Evolutionary conservation across 1,140 invertebrate genomes (phyloP).

Genomic region (Drosophila orosa): DNA sequence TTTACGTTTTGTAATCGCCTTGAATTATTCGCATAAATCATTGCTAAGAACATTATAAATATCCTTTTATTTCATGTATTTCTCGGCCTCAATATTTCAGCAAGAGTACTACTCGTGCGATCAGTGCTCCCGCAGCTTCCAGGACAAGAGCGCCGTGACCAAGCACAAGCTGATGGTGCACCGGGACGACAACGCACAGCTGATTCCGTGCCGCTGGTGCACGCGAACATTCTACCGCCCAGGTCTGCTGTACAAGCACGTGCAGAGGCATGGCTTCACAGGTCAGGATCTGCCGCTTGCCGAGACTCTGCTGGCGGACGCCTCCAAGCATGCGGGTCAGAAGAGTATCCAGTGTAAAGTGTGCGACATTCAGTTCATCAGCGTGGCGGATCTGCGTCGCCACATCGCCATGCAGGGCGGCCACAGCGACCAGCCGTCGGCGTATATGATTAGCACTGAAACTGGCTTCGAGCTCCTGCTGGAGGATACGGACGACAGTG

Average conservation of each 20-base stretch:
- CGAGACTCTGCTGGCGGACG: slow-evolving; percentile 63
- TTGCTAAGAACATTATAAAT: background rate
- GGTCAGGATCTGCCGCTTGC: slow-evolving; percentile 64
- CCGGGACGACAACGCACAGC: slow-evolving; percentile 80
- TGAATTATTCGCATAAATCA: slow-evolving; percentile 3
- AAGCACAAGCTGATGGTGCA: slow-evolving; percentile 84
- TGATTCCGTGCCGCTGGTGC: slow-evolving; percentile 85
- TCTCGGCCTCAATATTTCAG: slow-evolving; percentile 16
- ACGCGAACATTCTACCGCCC: slow-evolving; percentile 85
- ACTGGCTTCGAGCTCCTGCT: slow-evolving; percentile 64
- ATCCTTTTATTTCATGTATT: background rate
- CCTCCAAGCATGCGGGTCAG: slow-evolving; percentile 56
- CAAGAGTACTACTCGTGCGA: slow-evolving; percentile 84
- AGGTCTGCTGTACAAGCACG: slow-evolving; percentile 80
- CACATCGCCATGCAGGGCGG: slow-evolving; percentile 55
- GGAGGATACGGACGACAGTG: slow-evolving; percentile 76
- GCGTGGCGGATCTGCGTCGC: slow-evolving; percentile 55
- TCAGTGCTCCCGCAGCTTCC: slow-evolving; percentile 84
- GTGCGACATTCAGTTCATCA: slow-evolving; percentile 66
- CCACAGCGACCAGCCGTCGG: slow-evolving; percentile 26
- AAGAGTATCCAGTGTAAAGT: slow-evolving; percentile 71
- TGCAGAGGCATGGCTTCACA: slow-evolving; percentile 68
- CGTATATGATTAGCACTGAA: slow-evolving; percentile 72
- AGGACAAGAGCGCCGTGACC: slow-evolving; percentile 85
- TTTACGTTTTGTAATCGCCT: slow-evolving; percentile 7